These are phyloP conservation scores for Orthosia cruda DNA, from an alignment of 2,888 invertebrate genomes.

Conservation along the genomic window DNA sequence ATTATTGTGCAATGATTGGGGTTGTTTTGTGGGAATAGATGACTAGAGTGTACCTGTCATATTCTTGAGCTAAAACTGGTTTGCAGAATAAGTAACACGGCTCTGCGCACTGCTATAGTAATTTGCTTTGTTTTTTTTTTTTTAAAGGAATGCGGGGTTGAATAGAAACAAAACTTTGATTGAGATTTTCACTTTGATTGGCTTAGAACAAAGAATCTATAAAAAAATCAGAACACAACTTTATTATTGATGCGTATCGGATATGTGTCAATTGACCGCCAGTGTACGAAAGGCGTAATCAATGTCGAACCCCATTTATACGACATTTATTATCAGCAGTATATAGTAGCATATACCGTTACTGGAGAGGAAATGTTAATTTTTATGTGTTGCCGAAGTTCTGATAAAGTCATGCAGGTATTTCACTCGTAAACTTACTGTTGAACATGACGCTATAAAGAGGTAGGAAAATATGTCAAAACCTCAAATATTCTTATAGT, in stretches of 20 bases:
- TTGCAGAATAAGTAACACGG: background rate
- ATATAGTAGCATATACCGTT: too few species aligned
- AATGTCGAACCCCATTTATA: conserved; percentile 19
- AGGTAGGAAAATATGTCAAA: background rate
- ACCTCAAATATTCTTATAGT: too few species aligned
- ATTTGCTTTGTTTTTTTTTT: too few species aligned
- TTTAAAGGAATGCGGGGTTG: too few species aligned
- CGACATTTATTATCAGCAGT: background rate
- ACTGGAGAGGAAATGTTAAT: conserved; percentile 4
- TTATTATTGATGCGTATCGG: conserved; percentile 10
- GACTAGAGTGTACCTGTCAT: conserved; percentile 21
- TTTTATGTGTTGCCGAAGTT: conserved; percentile 10
- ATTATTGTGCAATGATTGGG: conserved; percentile 33
- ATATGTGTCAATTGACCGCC: conserved; percentile 46
- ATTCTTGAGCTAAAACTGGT: conserved; percentile 19
- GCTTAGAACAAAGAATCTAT: too few species aligned
- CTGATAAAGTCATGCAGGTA: conserved; percentile 11
- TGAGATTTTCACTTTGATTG: too few species aligned
- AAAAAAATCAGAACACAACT: background rate
- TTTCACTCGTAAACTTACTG: background rate
- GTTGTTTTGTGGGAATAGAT: conserved; percentile 30
- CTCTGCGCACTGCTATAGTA: background rate
- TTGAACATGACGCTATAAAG: background rate
- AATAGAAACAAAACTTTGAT: too few species aligned
- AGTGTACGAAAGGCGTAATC: conserved; percentile 19